Evolutionary conservation across 2,113 vertebrate genomes (phyloP), one percentile per base, ranked within the genome.

Genomic region (Ictidomys tridecemlineatus): DNA sequence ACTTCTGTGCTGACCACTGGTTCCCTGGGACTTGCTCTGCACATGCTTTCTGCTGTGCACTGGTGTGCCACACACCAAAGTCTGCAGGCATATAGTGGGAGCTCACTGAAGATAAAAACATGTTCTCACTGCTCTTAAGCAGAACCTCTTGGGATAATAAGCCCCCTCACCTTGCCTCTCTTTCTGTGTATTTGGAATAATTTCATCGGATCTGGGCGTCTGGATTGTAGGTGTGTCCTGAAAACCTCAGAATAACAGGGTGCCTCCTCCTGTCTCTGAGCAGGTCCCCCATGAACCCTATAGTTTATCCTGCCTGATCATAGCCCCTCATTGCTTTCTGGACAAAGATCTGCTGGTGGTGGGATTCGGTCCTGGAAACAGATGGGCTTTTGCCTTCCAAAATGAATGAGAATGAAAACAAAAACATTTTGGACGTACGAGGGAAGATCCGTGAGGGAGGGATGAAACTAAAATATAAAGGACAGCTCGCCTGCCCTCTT

Each of bases 251-350:
- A 90, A 20, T 63, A 45, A 83, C 26, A 24, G 6, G 8, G 26
- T 48, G 20, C 5, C 1, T 87, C 32, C 48, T 65, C 22, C 4
- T 4, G 69, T 28, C 51, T n/a, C 58, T 34, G 7, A 85, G 56
- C 51, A 34, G 28, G 4, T 37, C 22, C 56, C 51, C 30, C 5
- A 0, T 85, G 72, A 67, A 32, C 37, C 20, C 56, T 2, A 34
- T 0, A 2, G 32, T 0, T 2, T n/a, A 13, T 53, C 56, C 82
- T 61, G 45, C 48, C 0, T 32, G 22, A 30, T 10, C 5, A 34
- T 63, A 70, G 28, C 1, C 42, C 61, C 76, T 65, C 37, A 26
- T 0, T 11, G 8, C 39, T n/a, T 73, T 42, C 24, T 74, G 69
- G 34, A 58, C 0, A 8, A 73, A 80, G 61, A 78, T 45, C 53